phyloP scores from a whole-genome alignment of 2,797 vertebrate genomes.

The Cryptoblepharus egeriae region DNA sequence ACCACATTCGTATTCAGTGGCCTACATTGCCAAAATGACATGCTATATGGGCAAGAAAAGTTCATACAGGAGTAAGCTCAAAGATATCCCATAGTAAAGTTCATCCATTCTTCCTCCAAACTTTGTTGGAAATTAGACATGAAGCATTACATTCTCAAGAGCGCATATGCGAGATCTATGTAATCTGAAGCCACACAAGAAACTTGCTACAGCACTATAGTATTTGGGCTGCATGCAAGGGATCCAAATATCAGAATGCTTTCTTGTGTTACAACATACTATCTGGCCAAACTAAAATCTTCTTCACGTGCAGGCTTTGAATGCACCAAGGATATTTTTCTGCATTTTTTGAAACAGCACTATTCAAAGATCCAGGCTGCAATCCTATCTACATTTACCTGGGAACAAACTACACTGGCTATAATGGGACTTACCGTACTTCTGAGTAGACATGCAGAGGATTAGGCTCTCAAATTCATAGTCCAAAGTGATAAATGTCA shows the following conservation, averaged over 20 bases:
- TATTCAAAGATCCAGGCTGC: too few relatives aligned
- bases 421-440: too few relatives aligned
- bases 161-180: not conserved
- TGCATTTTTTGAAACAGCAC: not conserved
- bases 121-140: not conserved
- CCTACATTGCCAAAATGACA: not conserved
- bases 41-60: not conserved
- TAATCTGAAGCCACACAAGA: not conserved
- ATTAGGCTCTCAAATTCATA: too few relatives aligned
- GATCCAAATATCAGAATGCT: not conserved
- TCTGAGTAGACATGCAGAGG: too few relatives aligned
- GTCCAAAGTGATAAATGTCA: not conserved
- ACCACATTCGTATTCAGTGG: not conserved
- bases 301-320: not conserved
- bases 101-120: too few relatives aligned
- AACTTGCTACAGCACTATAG: not conserved
- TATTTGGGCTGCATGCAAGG: not conserved
- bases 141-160: too few relatives aligned
- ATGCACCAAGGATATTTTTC: too few relatives aligned
- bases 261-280: not conserved
- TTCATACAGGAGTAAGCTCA: not conserved
- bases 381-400: too few relatives aligned
- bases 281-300: not conserved
- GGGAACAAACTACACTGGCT: too few relatives aligned
- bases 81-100: not conserved